Evolutionary conservation across 2,113 vertebrate genomes (phyloP).

Genomic region (Tenebrosternarchus preto): DNA sequence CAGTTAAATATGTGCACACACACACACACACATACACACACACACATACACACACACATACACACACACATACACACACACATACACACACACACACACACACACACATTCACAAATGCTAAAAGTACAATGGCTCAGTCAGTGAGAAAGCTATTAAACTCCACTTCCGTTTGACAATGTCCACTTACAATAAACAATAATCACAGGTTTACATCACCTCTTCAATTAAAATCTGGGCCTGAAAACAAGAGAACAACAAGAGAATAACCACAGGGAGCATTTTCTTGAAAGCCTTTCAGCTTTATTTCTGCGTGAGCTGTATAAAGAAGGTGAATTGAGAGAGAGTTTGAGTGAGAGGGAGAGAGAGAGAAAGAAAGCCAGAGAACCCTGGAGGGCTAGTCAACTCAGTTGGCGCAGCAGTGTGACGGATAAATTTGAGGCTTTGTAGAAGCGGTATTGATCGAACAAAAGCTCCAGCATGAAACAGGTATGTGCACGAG

Average conservation of each 20-base stretch:
- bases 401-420: constrained; percentile 59
- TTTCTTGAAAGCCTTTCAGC: neutral
- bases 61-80: constrained; percentile 28
- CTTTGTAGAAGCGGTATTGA: constrained; percentile 70
- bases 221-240: neutral
- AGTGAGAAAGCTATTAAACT: constrained; percentile 29
- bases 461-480: constrained; percentile 66
- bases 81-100: constrained; percentile 15
- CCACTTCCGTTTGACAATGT: neutral
- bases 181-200: constrained; percentile 12
- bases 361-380: neutral
- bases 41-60: neutral
- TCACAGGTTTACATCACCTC: constrained; percentile 24
- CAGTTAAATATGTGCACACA: constrained; percentile 47
- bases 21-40: constrained; percentile 14
- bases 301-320: neutral
- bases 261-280: neutral
- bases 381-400: constrained; percentile 27
- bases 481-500: constrained; percentile 62
- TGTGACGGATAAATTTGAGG: constrained; percentile 67
- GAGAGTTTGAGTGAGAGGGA: neutral
- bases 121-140: constrained; percentile 1
- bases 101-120: neutral
- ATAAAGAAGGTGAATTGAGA: neutral
- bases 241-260: neutral